Evolutionary conservation across 64 coral and sea anemone genomes (phyloP), one percentile per base, ranked within the genome.

Genomic region (Montipora cactus): DNA sequence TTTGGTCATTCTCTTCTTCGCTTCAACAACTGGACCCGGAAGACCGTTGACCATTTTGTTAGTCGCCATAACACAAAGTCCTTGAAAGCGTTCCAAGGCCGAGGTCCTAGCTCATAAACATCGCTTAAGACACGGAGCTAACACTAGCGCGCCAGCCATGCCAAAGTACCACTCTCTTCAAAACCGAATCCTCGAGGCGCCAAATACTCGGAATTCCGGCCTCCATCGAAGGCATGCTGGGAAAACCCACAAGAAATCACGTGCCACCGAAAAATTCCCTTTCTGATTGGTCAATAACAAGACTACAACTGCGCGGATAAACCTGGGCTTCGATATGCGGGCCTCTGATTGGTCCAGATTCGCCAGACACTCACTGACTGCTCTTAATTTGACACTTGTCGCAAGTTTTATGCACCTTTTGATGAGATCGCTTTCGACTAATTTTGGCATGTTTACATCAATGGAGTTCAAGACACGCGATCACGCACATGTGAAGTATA

Each of bases 1-100:
- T 75, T 97, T 97, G 4, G 96, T 97, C 96, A 97, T 97, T 97
- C 90, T 94, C 23, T 97, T 97, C 70, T 97, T 97, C 76, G 93
- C 74, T 76, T 90, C 95, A 13, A 87, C 76, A 47, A 84, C 67
- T 67, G 89, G 77, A 45, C 81, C 89, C 28, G 94, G 49, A 81
- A 94, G 79, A 67, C 96, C 96, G 75, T 97, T 97, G 66, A 97
- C 90, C 82, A 95, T 79, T 88, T 95, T 90, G 78, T 87, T 95
- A 47, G 51, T 61, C 44, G 92, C 89, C 96, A 97, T 97, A 91
- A 67, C 67, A 51, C 53, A 95, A 78, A 77, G 81, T 92, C 84
- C 94, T 77, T 75, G 89, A 77, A 37, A 89, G 88, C 13, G 83
- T 95, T 59, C 64, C 87, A 95, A 89, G 81, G 59, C 79, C 67